Base-by-base conservation (phyloP, 1,140 invertebrate genomes). In the Apis florea region DNA sequence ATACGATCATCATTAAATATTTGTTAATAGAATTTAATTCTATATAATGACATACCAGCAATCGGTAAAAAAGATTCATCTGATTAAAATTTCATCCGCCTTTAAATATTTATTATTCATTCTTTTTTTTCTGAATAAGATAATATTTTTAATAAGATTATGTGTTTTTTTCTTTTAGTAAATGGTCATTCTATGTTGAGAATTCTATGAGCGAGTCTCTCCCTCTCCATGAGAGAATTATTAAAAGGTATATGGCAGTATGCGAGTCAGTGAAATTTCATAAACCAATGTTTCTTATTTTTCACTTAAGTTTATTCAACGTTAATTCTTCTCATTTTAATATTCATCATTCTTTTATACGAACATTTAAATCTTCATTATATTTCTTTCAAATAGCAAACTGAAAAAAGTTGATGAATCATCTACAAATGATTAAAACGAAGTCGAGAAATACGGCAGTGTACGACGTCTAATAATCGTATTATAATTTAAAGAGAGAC, bases 161-260 rank as follows among this genome's bases (percentile, higher is more conserved):
- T 83, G 86, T 79, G 74, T 88, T 83, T 83, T 67, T 75, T 56
- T 82, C 49, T 79, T 61, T 63, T 85, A 84, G 63, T 89, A 85
- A 89, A 84, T 92, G 91, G 91, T 92, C 90, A 85, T 92, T 92
- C 88, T 92, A 91, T 89, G 85, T 88, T 88, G 89, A 73, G 82
- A 89, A 85, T 88, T 85, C 84, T 86, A 89, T 76, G 49, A 77
- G 79, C 83, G 83, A 90, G 85, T 88, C 88, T 85, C 84, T 82
- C 84, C 21, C 69, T 85, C 68, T 83, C 70, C 72, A 49, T 58
- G 76, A 73, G 81, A 79, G 67, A 78, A 82, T 82, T 86, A 82
- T 86, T 85, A 86, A 83, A 89, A 74, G 31, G 12, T 63, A 64
- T 75, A 75, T 90, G 90, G 90, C 90, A 91, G 90, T 90, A 90